Evolutionary conservation across 1,140 invertebrate genomes (phyloP).

Genomic region (Leptopilina clavipes): DNA sequence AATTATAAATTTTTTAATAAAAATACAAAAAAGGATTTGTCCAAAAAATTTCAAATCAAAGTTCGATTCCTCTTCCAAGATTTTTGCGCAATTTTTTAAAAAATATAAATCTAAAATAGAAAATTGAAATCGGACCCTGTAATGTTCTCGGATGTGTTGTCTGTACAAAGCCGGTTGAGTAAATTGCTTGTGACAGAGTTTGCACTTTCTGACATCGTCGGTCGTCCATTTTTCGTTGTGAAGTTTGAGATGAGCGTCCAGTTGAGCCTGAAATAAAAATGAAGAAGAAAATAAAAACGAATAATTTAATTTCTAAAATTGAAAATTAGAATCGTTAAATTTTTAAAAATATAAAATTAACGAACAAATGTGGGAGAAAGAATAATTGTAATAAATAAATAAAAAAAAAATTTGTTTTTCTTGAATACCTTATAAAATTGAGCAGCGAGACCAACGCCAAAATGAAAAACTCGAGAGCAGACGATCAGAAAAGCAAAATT

Average conservation of each 20-base stretch:
- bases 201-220: conserved; percentile 66
- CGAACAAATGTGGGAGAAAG: too few relatives aligned
- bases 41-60: too few relatives aligned
- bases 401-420: too few relatives aligned
- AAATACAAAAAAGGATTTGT: too few relatives aligned
- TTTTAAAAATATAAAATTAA: background rate
- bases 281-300: background rate
- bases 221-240: conserved; percentile 66
- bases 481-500: conserved; percentile 62
- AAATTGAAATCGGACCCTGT: conserved; percentile 56
- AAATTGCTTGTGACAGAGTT: conserved; percentile 69
- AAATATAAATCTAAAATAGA: background rate
- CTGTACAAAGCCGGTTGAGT: conserved; percentile 66
- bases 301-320: background rate
- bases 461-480: conserved; percentile 62
- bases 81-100: too few relatives aligned
- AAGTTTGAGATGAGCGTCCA: conserved; percentile 66
- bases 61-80: too few relatives aligned
- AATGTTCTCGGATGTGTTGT: conserved; percentile 67
- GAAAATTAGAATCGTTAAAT: background rate
- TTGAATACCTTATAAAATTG: conserved; percentile 65
- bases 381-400: background rate
- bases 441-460: conserved; percentile 63
- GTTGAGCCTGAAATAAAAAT: conserved; percentile 57
- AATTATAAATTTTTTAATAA: background rate